Evolutionary conservation across 2,888 invertebrate genomes (phyloP).

Genomic region (Dasypolia templi): DNA sequence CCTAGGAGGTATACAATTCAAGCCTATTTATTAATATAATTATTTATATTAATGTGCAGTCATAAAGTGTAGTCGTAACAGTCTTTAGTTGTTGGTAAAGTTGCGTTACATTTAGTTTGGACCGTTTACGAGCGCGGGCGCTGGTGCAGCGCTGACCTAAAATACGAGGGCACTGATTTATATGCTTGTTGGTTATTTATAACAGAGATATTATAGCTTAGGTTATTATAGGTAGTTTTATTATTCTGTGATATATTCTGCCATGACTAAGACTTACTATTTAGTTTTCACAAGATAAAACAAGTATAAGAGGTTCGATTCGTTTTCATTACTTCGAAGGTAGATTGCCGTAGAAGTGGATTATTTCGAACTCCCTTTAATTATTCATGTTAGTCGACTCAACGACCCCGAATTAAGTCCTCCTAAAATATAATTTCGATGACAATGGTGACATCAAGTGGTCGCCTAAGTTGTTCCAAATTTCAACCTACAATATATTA

Average conservation of each 20-base stretch:
- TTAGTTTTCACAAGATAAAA: neutral
- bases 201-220: constrained; percentile 3
- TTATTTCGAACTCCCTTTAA: no score
- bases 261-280: neutral
- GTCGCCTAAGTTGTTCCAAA: no score
- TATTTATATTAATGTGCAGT: constrained; percentile 27
- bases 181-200: constrained; percentile 29
- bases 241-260: neutral
- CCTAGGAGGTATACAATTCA: constrained; percentile 31
- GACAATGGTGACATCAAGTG: neutral
- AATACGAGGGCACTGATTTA: constrained; percentile 43
- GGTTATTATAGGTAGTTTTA: neutral
- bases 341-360: no score
- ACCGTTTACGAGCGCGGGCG: constrained; percentile 38
- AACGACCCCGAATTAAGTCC: neutral
- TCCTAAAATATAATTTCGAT: neutral
- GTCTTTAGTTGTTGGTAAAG: constrained; percentile 11
- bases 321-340: neutral
- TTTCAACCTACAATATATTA: no score
- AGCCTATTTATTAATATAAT: constrained; percentile 17
- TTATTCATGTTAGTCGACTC: neutral
- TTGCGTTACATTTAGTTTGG: constrained; percentile 39
- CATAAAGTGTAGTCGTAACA: constrained; percentile 39
- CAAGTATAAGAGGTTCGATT: neutral
- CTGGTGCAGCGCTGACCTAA: constrained; percentile 63